Conservation (phyloP, 1,140 invertebrate genomes). For the Lordiphosa clarofinis region DNA sequence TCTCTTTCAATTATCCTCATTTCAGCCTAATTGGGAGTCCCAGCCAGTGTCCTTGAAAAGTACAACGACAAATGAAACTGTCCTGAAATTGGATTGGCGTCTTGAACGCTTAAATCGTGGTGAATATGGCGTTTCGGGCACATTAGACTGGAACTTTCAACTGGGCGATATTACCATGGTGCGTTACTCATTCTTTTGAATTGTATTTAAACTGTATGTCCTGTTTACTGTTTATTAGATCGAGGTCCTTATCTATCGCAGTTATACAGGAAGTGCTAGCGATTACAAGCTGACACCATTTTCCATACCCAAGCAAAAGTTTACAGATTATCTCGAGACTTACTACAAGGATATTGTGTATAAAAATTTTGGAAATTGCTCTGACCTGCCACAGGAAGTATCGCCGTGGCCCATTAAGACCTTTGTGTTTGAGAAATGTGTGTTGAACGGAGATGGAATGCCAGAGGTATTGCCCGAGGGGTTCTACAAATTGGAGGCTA, state of each 20-base stretch:
- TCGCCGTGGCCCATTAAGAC: constrained; percentile 17
- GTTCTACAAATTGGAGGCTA: constrained; percentile 20
- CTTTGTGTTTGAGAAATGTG: constrained; percentile 22
- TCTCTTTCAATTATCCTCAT: neutral
- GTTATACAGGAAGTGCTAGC: constrained; percentile 19
- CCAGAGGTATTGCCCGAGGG: constrained; percentile 27
- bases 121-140: constrained; percentile 25
- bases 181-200: no score
- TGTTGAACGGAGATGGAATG: constrained; percentile 13
- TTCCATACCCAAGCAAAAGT: constrained; percentile 9
- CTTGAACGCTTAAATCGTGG: constrained; percentile 23
- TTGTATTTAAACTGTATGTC: neutral
- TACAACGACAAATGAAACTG: neutral
- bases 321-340: constrained; percentile 30
- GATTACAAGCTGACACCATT: constrained; percentile 40
- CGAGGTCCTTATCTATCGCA: constrained; percentile 23
- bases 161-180: constrained; percentile 23
- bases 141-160: constrained; percentile 15
- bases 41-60: constrained; percentile 7
- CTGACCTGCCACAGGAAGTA: constrained; percentile 27
- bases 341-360: constrained; percentile 38
- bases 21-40: constrained; percentile 29
- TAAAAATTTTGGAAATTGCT: constrained; percentile 30
- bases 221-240: constrained; percentile 14
- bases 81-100: constrained; percentile 7